Evolutionary conservation across 2,113 vertebrate genomes (phyloP).

Genomic region (Myiopsitta monachus): DNA sequence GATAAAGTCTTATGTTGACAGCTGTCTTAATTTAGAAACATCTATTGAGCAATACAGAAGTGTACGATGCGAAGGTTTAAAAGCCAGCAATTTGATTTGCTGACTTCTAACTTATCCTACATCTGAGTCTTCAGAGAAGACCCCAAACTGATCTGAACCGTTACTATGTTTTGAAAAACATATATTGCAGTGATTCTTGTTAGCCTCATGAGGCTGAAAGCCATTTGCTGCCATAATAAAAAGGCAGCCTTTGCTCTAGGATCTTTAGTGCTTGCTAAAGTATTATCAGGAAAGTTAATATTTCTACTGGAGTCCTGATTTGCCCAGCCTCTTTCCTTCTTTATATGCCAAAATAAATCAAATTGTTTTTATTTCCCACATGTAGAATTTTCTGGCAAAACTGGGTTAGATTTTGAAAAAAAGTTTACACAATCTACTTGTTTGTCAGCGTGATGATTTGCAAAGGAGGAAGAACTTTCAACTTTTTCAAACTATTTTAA

Average conservation of each 20-base stretch:
- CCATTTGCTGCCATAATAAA: neutral
- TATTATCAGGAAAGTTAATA: slow-evolving; percentile 9
- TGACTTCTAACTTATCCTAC: neutral
- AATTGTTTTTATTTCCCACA: neutral
- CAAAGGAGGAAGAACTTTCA: neutral
- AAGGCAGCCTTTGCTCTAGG: neutral
- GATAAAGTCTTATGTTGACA: neutral
- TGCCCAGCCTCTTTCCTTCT: neutral
- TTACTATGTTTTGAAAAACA: neutral
- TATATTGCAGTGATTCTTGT: neutral
- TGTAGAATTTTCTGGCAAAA: neutral
- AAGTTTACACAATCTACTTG: neutral
- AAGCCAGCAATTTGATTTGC: neutral
- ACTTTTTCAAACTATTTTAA: neutral
- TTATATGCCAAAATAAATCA: slow-evolving; percentile 2
- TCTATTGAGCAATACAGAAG: neutral
- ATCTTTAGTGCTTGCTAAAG: neutral
- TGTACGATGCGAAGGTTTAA: neutral
- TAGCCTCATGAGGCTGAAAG: neutral
- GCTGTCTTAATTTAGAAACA: neutral
- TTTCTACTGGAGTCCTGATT: neutral
- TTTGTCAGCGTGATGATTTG: neutral
- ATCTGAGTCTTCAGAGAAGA: neutral
- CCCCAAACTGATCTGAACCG: neutral
- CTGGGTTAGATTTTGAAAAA: neutral